Conservation (phyloP, 2,888 invertebrate genomes). For the Helleia helle region DNA sequence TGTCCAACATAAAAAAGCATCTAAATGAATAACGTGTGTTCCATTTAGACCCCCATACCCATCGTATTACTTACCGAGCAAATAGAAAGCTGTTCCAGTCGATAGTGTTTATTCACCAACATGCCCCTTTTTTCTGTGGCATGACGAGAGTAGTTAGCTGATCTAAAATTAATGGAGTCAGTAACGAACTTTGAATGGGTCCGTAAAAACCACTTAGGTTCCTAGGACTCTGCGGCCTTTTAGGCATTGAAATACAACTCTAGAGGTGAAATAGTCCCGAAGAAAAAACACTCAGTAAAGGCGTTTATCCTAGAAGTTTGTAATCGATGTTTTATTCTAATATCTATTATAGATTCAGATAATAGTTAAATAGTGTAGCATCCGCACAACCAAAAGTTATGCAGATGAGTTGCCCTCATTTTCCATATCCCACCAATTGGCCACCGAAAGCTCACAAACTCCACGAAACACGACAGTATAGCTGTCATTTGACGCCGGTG, state of each 20-base stretch:
- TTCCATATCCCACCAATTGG: too few relatives aligned
- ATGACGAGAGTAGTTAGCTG: slow-evolving; percentile 18
- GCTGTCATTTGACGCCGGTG: too few relatives aligned
- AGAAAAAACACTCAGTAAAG: too few relatives aligned
- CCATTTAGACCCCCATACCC: slow-evolving; percentile 14
- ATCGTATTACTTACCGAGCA: slow-evolving; percentile 20
- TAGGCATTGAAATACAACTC: not conserved
- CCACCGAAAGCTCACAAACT: too few relatives aligned
- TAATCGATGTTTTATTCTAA: too few relatives aligned
- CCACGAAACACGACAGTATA: too few relatives aligned
- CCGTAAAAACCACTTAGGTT: slow-evolving; percentile 4
- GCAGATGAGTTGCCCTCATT: too few relatives aligned
- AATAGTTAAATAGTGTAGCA: too few relatives aligned
- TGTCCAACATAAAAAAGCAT: slow-evolving; percentile 4
- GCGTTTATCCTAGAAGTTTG: too few relatives aligned
- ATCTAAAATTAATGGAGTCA: slow-evolving; percentile 16
- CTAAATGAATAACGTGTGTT: slow-evolving; percentile 8
- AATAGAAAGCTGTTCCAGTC: slow-evolving; percentile 20
- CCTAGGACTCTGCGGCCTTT: not conserved
- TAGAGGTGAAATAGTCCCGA: not conserved
- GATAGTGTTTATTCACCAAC: slow-evolving; percentile 17
- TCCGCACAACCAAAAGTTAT: too few relatives aligned
- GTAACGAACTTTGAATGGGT: slow-evolving; percentile 5
- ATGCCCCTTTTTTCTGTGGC: slow-evolving; percentile 19
- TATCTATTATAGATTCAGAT: too few relatives aligned